Evolutionary conservation across 2,797 vertebrate genomes (phyloP), one percentile per base, ranked within the genome.

Genomic region (Cirrhinus mrigala): DNA sequence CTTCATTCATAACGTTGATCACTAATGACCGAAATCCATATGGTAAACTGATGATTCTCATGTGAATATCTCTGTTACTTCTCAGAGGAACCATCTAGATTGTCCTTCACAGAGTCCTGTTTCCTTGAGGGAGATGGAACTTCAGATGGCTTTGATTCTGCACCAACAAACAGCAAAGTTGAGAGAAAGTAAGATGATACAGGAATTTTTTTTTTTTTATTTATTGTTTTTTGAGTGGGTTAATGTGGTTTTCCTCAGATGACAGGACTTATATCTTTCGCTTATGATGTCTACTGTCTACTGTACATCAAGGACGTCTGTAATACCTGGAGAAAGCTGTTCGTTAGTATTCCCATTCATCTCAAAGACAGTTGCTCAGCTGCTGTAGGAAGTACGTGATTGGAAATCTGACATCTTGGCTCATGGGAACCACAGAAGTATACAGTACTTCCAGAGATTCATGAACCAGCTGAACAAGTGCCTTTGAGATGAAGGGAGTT

Each of bases 171-270:
- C 27, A 9, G 12, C 16, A 62, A 4, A 58, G 33, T 33, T 33
- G 33, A 33, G 33, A 46, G 56, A 64, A 52, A 85, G 66, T 75
- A 60, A 33, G 76, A 44, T 56, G 5, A 69, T 24, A 46, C 44
- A 64, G 66, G 14, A 11, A 24, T 86, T 87, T 80, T 29, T 29
- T 33, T 33, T 33, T 33, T 33, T 33, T 33, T 78, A 48, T 70
- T 40, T 44, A 46, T 54, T 75, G 71, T 74, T 82, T 77, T 74
- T 56, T 64, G 33, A 33, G 24, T 33, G 24, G 64, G 66, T 79
- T 83, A 79, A 80, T 88, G 70, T 76, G 50, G 70, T 86, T 88
- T 22, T 79, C 29, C 56, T 64, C 24, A 75, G 68, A 48, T 79
- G 69, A 79, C 68, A 24, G 66, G 82, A 77, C 86, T 86, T 88